These are phyloP conservation scores for Lydus trimaculatus DNA, from an alignment of 2,888 invertebrate species.

Conservation along the genomic window DNA sequence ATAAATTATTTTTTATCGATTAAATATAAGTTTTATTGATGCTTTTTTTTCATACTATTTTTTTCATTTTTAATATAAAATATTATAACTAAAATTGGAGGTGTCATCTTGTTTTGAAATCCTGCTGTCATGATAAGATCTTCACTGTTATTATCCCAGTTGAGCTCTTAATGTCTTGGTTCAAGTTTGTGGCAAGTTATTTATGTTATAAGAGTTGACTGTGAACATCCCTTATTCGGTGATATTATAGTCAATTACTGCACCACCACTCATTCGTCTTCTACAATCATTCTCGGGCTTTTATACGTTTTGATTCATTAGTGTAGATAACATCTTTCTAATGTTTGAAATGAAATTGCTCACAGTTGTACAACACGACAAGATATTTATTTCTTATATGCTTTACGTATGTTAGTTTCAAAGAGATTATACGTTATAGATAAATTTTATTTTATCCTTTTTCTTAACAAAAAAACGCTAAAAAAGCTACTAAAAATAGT, in stretches of 20 bases:
- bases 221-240: conserved; percentile 25
- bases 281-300: background rate
- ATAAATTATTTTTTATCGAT: no score
- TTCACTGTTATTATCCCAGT: conserved; percentile 42
- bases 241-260: background rate
- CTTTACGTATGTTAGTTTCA: no score
- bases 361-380: background rate
- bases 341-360: background rate
- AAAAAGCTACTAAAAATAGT: no score
- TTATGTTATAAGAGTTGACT: conserved; percentile 38
- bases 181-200: conserved; percentile 38
- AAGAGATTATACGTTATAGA: no score
- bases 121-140: conserved; percentile 19
- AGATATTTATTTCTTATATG: no score
- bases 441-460: no score
- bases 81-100: background rate
- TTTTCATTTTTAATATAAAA: background rate
- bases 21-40: no score
- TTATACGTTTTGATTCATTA: background rate
- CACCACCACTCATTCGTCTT: background rate
- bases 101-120: background rate
- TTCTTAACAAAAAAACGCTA: no score
- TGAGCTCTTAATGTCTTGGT: conserved; percentile 42
- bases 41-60: no score
- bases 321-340: background rate